Base-by-base conservation (phyloP, 2,888 invertebrate genomes). In the Liopterus haemorrhoidalis region DNA sequence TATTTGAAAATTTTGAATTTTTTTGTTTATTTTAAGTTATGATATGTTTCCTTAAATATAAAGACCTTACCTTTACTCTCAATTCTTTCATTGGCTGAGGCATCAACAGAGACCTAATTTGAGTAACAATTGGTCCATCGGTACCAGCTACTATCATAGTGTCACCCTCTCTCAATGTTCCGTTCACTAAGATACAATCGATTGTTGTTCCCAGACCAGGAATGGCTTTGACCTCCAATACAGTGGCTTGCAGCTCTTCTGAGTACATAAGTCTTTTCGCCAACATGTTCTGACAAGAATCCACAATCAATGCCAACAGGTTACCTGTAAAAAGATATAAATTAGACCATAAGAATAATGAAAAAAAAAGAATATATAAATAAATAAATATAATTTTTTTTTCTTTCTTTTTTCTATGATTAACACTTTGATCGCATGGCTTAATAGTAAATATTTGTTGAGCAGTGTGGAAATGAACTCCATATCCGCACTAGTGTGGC, bases 31-130 rank as follows among this genome's bases (percentile, higher is more conserved):
- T n/a, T n/a, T n/a, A n/a, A n/a, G n/a, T n/a, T n/a, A n/a, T n/a
- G n/a, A n/a, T n/a, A n/a, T n/a, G n/a, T n/a, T 6, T 9, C 6
- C 6, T 8, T 30, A 30, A 28, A 3, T 6, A 32, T 36, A 36
- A 16, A n/a, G 3, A 41, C 50, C 52, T 57, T 66, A 85, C 88
- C 79, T 99, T 99, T 3, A 99, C 96, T 55, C 99, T 73, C 33
- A 99, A 72, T 67, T 99, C 99, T 68, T 89, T 92, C 78, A 99
- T 81, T 0, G 99, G 97, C 62, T 96, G 93, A 2, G 99, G 99
- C 90, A 96, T 95, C 19, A 99, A 77, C 19, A 99, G 74, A 0
- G 95, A 96, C 33, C 97, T 79, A 53, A 99, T 93, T 69, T 94
- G 94, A 1, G 99, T 97, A 19, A 92, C 90, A 53, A 99, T 94